Conservation (phyloP, 2,797 vertebrate species). For the Eospalax fontanierii region DNA sequence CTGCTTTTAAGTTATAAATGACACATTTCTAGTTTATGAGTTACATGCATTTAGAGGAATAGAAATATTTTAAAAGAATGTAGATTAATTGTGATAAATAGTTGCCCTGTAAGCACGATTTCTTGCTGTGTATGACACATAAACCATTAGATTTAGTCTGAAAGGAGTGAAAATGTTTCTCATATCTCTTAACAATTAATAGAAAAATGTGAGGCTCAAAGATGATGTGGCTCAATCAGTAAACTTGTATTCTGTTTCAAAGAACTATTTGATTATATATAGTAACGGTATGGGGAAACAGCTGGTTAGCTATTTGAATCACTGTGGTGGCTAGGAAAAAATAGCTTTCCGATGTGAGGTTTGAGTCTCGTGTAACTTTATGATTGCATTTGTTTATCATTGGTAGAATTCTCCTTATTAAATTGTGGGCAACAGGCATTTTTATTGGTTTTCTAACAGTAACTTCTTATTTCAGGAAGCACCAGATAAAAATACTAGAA, state of each 20-base stretch:
- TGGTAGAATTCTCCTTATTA: slow-evolving; percentile 73
- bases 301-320: slow-evolving; percentile 13
- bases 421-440: slow-evolving; percentile 63
- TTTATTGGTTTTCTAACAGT: slow-evolving; percentile 63
- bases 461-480: slow-evolving; percentile 76
- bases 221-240: slow-evolving; percentile 26
- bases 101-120: neutral
- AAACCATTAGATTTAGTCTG: slow-evolving; percentile 59
- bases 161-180: slow-evolving; percentile 64
- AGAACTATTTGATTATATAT: slow-evolving; percentile 36
- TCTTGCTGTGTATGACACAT: neutral
- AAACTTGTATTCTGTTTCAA: slow-evolving; percentile 61
- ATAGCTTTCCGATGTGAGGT: neutral
- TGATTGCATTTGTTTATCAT: slow-evolving; percentile 72
- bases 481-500: slow-evolving; percentile 68
- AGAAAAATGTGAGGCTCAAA: slow-evolving; percentile 18
- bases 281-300: slow-evolving; percentile 29
- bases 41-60: neutral
- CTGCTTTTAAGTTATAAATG: slow-evolving; percentile 66
- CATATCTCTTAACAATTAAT: slow-evolving; percentile 54
- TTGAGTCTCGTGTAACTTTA: slow-evolving; percentile 37
- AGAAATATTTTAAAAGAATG: slow-evolving; percentile 25
- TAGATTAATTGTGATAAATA: slow-evolving; percentile 12
- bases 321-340: slow-evolving; percentile 33
- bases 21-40: neutral